A percentile compares a stretch with the other conserved stretches of the same genome.
Conservation (phyloP, 1,140 invertebrate species). For the Mycetomoellerius zeteki region DNA sequence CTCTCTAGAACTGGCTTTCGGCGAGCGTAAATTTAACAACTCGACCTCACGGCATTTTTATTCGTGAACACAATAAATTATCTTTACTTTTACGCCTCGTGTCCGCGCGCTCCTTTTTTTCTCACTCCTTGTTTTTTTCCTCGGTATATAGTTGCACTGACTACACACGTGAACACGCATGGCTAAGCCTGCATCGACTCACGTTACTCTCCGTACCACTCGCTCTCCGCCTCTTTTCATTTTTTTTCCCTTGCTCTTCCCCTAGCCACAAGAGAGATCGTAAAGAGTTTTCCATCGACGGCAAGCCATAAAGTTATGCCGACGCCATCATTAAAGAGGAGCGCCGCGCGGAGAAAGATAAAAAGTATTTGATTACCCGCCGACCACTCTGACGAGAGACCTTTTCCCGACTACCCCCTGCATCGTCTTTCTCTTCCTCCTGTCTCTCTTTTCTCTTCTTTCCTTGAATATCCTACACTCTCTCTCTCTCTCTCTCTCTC, state of each 20-base stretch:
- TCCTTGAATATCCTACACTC: background rate
- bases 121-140: background rate
- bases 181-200: conserved; percentile 46
- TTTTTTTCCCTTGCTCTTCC: background rate
- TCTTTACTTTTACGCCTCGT: conserved; percentile 51
- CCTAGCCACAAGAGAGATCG: conserved; percentile 46
- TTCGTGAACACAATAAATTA: conserved; percentile 60
- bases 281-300: conserved; percentile 67
- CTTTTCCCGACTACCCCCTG: conserved; percentile 43
- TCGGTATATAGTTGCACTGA: conserved; percentile 21
- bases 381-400: conserved; percentile 64
- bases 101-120: background rate
- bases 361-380: conserved; percentile 67
- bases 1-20: conserved; percentile 41
- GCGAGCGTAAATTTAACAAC: conserved; percentile 61
- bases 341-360: conserved; percentile 51
- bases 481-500: background rate
- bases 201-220: conserved; percentile 20
- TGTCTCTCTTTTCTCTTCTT: background rate
- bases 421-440: background rate
- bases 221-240: conserved; percentile 11
- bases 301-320: conserved; percentile 60
- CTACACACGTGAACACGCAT: conserved; percentile 37
- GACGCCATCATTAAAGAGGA: conserved; percentile 66
- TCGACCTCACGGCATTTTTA: conserved; percentile 58